These are phyloP conservation scores for Stratiomys singularior DNA, from an alignment of 2,888 invertebrate genomes.

Conservation along the genomic window DNA sequence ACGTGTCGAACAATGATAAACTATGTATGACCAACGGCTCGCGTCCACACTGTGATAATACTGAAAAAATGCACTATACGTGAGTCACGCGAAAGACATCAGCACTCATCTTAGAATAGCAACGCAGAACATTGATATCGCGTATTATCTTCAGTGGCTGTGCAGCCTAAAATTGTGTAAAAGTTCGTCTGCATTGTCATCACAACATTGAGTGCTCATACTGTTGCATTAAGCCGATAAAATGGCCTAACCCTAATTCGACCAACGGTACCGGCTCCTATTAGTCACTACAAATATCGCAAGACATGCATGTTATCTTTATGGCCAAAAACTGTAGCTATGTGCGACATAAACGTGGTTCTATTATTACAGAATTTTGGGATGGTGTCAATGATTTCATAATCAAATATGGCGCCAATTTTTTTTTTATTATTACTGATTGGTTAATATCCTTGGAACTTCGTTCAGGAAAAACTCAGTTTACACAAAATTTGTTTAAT, in stretches of 20 bases:
- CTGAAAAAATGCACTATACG: not conserved
- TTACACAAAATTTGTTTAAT: no score
- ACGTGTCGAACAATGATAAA: constrained; percentile 27
- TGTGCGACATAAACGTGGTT: not conserved
- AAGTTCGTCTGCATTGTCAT: not conserved
- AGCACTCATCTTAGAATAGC: not conserved
- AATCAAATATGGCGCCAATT: no score
- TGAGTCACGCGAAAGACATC: constrained; percentile 13
- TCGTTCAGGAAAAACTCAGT: no score
- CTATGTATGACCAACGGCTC: not conserved
- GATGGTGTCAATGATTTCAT: not conserved
- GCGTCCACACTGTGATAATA: not conserved
- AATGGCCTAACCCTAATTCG: constrained; percentile 1
- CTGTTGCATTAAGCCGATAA: not conserved
- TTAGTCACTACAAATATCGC: constrained; percentile 1
- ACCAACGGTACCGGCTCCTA: not conserved
- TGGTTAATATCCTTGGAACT: no score
- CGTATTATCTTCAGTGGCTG: not conserved
- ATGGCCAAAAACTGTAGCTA: not conserved
- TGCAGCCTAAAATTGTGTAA: not conserved
- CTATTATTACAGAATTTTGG: not conserved
- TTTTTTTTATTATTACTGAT: no score
- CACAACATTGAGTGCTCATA: not conserved
- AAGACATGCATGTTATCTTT: not conserved
- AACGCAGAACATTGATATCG: not conserved